Base-by-base conservation (phyloP, 2,888 invertebrate genomes). In the Calliphora vomitoria region DNA sequence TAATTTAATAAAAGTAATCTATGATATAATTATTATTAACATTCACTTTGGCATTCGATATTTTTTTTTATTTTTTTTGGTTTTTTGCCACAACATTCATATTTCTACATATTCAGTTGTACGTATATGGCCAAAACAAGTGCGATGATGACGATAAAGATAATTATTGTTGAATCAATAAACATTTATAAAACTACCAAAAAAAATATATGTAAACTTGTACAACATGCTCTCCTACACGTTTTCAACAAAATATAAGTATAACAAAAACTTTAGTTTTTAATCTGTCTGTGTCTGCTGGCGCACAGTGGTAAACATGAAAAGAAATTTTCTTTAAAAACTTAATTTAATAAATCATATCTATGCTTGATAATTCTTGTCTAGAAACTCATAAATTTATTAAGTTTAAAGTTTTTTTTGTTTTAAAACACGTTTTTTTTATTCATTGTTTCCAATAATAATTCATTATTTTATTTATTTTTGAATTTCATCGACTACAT, bases 161-260 rank as follows among this genome's bases (percentile, higher is more conserved):
- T 79, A 75, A 80, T 80, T 64, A 60, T 76, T 81, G 60, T 85
- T 72, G 60, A 85, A 80, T 80, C 85, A 80, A 69, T 80, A 85
- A 76, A 84, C 62, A 69, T 78, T 76, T 64, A 41, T 69, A 41
- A 41, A 76, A 75, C 82, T 69, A 58, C 35, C 79, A 85, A 69
- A 80, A 44, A 64, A 64, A 15, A 25, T 25, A 25, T 25, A 1
- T 25, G 25, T 25, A 25, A 72, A 72, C n/a, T 47, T 8, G 35
- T 25, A 72, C 53, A 81, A 69, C 25, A 81, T 85, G 69, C 44
- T 85, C 85, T 80, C 85, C 85, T 58, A 85, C 85, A 71, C 85
- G 25, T 55, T 85, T 69, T 25, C 2, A 25, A 25, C 25, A 25
- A 41, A 41, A 75, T 79, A 58, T n/a, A n/a, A n/a, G n/a, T 38